Percentiles rank a stretch among this genome's conserved stretches.
Evolutionary conservation across 2,797 vertebrate species (phyloP).

Genomic region (Lithobates sylvaticus): DNA sequence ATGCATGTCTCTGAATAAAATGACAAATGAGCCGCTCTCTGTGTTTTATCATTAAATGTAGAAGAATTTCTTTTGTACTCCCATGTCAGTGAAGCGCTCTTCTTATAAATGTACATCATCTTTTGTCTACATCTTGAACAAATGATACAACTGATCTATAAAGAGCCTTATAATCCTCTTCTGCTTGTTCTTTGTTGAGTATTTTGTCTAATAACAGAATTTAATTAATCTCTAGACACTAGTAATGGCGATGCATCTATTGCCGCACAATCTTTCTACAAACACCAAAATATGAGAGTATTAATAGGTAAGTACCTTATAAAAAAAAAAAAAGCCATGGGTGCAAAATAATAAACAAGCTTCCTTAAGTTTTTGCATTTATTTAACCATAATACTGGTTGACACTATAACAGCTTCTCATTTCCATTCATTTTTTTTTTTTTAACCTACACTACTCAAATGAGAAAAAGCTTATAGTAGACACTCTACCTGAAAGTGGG

Average conservation of each 20-base stretch:
- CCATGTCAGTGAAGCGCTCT: not conserved
- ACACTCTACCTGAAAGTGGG: too few relatives aligned
- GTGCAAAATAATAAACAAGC: too few relatives aligned
- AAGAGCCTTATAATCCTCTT: not conserved
- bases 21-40: not conserved
- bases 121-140: not conserved
- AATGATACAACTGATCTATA: not conserved
- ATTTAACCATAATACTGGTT: not conserved
- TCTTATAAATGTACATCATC: not conserved
- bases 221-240: not conserved
- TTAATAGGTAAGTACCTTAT: not conserved
- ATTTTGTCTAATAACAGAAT: not conserved
- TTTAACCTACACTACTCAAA: too few relatives aligned
- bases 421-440: too few relatives aligned
- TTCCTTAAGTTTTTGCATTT: not conserved
- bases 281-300: not conserved
- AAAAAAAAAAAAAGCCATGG: too few relatives aligned
- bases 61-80: not conserved
- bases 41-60: not conserved
- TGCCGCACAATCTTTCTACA: not conserved
- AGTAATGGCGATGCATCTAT: not conserved
- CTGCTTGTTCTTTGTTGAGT: not conserved
- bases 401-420: not conserved
- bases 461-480: too few relatives aligned
- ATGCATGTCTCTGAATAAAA: not conserved